These are phyloP conservation scores for Drosophila atripex DNA, from an alignment of 2,888 invertebrate species.

Conservation along the genomic window DNA sequence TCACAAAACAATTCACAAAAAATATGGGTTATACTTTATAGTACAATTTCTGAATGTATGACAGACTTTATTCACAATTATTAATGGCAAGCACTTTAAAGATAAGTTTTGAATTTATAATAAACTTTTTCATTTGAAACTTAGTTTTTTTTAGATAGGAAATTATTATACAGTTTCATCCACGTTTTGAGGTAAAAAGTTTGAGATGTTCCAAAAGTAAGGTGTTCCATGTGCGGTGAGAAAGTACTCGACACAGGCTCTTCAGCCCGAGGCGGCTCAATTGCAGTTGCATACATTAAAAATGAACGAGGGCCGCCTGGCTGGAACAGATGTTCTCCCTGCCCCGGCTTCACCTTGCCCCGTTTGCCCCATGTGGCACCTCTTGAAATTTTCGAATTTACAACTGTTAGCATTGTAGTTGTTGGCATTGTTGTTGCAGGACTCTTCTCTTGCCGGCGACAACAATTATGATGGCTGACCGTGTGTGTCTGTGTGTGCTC, in stretches of 20 bases:
- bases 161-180: background rate
- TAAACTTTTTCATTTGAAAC: background rate
- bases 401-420: slow-evolving; percentile 35
- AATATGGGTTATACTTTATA: too few species aligned
- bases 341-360: slow-evolving; percentile 14
- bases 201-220: background rate
- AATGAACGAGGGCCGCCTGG: slow-evolving; percentile 43
- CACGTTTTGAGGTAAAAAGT: background rate
- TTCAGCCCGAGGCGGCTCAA: slow-evolving; percentile 39
- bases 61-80: background rate
- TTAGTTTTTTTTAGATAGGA: background rate
- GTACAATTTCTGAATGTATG: background rate
- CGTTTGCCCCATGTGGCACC: background rate
- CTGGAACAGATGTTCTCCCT: slow-evolving; percentile 38
- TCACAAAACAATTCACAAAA: too few species aligned
- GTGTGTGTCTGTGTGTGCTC: slow-evolving; percentile 13
- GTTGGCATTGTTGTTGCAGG: slow-evolving; percentile 17
- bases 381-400: slow-evolving; percentile 53
- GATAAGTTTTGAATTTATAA: background rate
- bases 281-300: slow-evolving; percentile 53
- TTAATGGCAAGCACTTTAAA: background rate
- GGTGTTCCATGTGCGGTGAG: slow-evolving; percentile 6
- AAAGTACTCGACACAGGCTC: slow-evolving; percentile 38
- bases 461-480: slow-evolving; percentile 41
- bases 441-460: slow-evolving; percentile 31